phyloP scores from a whole-genome alignment of 1,140 invertebrate genomes.

The Octopus bimaculoides region DNA sequence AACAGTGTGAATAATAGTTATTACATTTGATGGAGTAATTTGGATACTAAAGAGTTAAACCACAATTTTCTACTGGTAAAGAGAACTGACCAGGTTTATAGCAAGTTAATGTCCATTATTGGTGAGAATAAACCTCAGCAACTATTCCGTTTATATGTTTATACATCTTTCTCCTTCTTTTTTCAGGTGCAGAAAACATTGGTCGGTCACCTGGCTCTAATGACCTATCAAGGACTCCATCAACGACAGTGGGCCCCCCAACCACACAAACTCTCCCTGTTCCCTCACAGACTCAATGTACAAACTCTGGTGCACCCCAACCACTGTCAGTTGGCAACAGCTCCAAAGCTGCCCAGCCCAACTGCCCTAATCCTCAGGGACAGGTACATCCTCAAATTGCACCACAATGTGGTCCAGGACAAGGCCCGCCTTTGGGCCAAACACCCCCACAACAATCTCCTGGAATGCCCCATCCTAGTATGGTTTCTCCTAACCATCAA shows the following conservation, averaged over 20 bases:
- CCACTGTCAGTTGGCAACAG: not conserved
- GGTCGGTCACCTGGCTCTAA: conserved; percentile 4
- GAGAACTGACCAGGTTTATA: too few species aligned
- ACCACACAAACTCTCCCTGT: not conserved
- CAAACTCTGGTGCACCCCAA: not conserved
- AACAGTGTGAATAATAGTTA: too few species aligned
- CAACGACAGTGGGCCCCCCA: not conserved
- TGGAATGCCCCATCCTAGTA: not conserved
- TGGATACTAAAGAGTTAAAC: too few species aligned
- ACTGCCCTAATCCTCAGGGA: conserved; percentile 2
- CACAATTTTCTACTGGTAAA: too few species aligned
- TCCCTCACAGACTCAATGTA: conserved; percentile 2
- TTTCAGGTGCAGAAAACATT: conserved; percentile 12
- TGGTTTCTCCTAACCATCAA: not conserved
- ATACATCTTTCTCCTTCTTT: not conserved
- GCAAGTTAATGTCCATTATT: too few species aligned
- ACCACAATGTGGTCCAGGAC: not conserved
- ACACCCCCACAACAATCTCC: not conserved
- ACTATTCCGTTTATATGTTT: too few species aligned
- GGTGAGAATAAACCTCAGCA: too few species aligned
- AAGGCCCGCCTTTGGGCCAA: not conserved
- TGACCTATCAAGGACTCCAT: not conserved
- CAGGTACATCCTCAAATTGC: not conserved
- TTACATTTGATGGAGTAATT: too few species aligned
- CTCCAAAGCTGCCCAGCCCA: not conserved